These are phyloP conservation scores for Tinamus major DNA, from an alignment of 2,797 vertebrate genomes.

Conservation along the genomic window DNA sequence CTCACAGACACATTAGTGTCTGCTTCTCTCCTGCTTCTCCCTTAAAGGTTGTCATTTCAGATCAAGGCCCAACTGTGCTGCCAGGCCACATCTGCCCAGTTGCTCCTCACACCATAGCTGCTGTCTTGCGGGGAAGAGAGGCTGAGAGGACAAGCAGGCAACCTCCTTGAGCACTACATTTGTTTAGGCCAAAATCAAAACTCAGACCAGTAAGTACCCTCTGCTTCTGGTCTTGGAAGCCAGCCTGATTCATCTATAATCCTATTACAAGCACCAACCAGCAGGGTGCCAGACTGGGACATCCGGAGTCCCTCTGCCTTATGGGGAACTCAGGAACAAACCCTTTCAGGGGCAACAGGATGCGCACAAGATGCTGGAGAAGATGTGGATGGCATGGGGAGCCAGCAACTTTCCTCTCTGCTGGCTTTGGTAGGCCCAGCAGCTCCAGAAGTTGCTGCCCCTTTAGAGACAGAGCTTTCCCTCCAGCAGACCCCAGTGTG, in stretches of 20 bases:
- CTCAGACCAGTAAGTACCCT: background rate
- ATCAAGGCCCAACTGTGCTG: background rate
- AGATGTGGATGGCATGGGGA: background rate
- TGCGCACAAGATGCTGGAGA: background rate
- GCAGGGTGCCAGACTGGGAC: background rate
- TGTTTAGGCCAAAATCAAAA: background rate
- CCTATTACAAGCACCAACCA: background rate
- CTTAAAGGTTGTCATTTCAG: background rate
- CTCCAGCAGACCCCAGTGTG: background rate
- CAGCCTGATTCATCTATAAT: background rate
- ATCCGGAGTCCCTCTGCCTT: background rate
- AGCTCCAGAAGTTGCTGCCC: background rate
- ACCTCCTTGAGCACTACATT: background rate
- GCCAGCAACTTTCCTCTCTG: background rate
- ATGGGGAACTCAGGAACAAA: background rate
- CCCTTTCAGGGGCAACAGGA: background rate
- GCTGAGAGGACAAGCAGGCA: background rate
- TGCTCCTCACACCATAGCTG: rapidly evolving
- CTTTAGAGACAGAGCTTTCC: background rate
- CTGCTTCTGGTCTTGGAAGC: background rate
- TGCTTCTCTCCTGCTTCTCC: background rate
- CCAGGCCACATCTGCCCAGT: background rate
- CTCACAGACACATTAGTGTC: background rate
- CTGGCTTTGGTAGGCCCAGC: background rate
- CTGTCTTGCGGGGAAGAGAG: background rate